Evolutionary conservation across 2,797 vertebrate species (phyloP), one percentile per base, ranked within the genome.

Genomic region (Nyctalus aviator): DNA sequence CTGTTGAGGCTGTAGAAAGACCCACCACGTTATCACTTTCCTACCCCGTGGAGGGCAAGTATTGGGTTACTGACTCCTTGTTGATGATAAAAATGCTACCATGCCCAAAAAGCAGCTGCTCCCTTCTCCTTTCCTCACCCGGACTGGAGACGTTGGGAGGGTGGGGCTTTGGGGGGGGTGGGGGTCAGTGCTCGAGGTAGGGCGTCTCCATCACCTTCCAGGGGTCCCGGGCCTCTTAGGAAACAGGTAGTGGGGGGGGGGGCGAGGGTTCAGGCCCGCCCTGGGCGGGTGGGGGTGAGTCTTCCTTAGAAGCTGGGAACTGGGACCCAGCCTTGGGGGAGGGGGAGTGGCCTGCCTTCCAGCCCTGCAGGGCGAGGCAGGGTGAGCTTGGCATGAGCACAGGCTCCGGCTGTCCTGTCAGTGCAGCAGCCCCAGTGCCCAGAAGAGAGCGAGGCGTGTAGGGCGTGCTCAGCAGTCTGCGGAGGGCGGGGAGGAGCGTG

Each of bases 21-120:
- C 9, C 17, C 37, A 27, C 27, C 1, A 0, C 0, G 0, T 79
- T 73, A 37, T 53, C 53, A 30, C 46, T 64, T 76, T 41, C 37
- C 55, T 17, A 2, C 32, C 41, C 18, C 0, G 0, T 37, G 64
- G 6, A 30, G 11, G 88, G 46, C 27, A 37, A n/a, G 21, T 32
- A 30, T 41, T 66, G 68, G 81, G 35, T 72, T 81, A 72, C 59
- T 48, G 71, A 66, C 35, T 44, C 68, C 79, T 68, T 66, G 18
- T 59, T 59, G 62, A n/a, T 21, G 41, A 76, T 20, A 78, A 86
- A 93, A 85, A 37, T 84, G 46, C 79, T 82, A 11, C 57, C 69
- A 57, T 57, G 14, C 41, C 64, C 30, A 71, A 25, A 30, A 66
- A 72, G 20, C 69, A 82, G 30, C 4, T 1, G 0, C 13, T 48